Evolutionary conservation across 2,888 invertebrate genomes (phyloP), one percentile per base, ranked within the genome.

Genomic region (Sarcophaga subvicina): DNA sequence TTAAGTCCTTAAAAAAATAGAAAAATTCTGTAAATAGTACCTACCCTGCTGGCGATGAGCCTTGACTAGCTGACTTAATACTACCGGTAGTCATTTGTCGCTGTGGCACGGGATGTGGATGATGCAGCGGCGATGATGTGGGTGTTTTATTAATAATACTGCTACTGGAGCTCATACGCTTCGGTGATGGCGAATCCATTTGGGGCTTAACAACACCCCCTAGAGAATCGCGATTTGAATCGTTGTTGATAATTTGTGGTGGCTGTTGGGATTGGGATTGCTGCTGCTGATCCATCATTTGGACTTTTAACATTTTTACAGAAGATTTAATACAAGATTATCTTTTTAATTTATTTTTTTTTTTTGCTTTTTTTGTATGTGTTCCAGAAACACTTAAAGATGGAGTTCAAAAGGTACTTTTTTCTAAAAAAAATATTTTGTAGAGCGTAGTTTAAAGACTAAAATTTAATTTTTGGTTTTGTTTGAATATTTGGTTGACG

Each of bases 291-390:
- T 96, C 96, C 94, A 96, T 94, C 96, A 96, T 96, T 93, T 96
- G 96, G 94, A 96, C 96, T 94, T 96, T 96, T 94, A 96, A 94
- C 96, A 96, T 96, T 89, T 89, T 89, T 37, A 37, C 8, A 37
- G 2, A 37, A 37, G 37, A 37, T 37, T 37, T 37, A 37, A 37
- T 8, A 0, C 37, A 37, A 37, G 37, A 37, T 37, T 37, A 0
- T 86, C 75, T 45, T 76, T 47, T 83, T 11, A 22, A 62, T 66
- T 62, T 78, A 64, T 64, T 73, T 69, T 80, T 83, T 22, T 47
- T 60, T 64, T 3, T 76, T 67, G 3, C 54, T 6, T n/a, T 37
- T 70, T 54, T 70, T 54, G 4, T 5, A 3, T 22, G 20, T 8
- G 8, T 37, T 37, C 0, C 2, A 0, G 8, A 37, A 37, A 37